phyloP scores from a whole-genome alignment of 2,113 vertebrate species.

The Amphiprion ocellaris region DNA sequence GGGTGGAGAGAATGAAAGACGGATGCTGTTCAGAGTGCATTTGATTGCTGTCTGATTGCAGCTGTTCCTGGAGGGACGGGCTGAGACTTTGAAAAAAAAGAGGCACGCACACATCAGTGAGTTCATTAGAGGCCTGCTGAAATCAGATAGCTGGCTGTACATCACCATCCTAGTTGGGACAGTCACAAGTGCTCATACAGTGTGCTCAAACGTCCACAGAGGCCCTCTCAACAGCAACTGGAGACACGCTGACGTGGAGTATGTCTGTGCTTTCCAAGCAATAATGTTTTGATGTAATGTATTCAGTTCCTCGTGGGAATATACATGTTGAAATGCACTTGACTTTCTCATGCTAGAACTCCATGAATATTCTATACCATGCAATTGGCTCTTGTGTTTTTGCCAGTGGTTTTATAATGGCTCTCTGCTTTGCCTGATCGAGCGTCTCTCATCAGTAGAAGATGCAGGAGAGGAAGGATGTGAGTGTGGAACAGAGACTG shows the following conservation, averaged over 20 bases:
- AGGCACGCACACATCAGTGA: constrained; percentile 2
- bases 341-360: constrained; percentile 11
- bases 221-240: not conserved
- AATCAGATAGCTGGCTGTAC: constrained; percentile 25
- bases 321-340: not conserved
- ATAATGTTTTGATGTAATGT: constrained; percentile 30
- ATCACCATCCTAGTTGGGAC: constrained; percentile 4
- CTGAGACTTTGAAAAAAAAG: constrained; percentile 17
- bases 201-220: constrained; percentile 12
- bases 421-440: constrained; percentile 8
- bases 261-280: constrained; percentile 11
- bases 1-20: constrained; percentile 24
- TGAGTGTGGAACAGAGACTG: not conserved
- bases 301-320: constrained; percentile 24
- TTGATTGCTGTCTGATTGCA: constrained; percentile 77
- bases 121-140: constrained; percentile 24
- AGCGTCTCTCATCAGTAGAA: constrained; percentile 28
- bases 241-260: constrained; percentile 5
- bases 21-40: constrained; percentile 42
- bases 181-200: constrained; percentile 1
- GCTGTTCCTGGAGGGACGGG: constrained; percentile 47
- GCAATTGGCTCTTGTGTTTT: not conserved
- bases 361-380: constrained; percentile 5
- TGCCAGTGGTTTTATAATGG: constrained; percentile 1
- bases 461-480: constrained; percentile 36